Base-by-base conservation (phyloP, 1,140 invertebrate species). In the Drosophila obscura region DNA sequence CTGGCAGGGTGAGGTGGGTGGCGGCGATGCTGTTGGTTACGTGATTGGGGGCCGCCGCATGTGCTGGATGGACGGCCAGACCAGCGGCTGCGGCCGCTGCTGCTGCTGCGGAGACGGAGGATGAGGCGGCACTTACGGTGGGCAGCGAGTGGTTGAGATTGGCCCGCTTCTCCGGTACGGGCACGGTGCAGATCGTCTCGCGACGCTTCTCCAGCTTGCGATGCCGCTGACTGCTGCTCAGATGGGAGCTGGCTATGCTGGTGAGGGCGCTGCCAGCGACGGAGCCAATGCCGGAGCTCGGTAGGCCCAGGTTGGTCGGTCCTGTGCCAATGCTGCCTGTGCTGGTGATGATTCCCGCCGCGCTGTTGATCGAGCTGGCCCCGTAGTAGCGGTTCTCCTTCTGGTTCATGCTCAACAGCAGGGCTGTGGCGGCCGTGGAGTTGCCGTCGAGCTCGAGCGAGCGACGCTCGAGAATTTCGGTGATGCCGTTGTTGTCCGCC, bases 401-500 rank as follows among this genome's bases (percentile, higher is more conserved):
- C 45, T 92, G 92, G 71, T 90, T 92, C n/a, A 90, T 83, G 39
- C 78, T 91, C 24, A 77, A 62, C 15, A 90, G 45, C 11, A 91
- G 75, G 9, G 85, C 78, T 0, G 80, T 82, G 39, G 83, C 74
- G 0, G 81, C 75, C 6, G 90, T 92, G 56, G 71, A 91, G 82
- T 92, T 93, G 80, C 84, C 93, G 91, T 97, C 96, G 35, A 97
- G 92, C 75, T 97, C 96, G 15, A 97, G 92, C 0, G 96, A 97
- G n/a, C 96, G 92, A 93, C 98, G 99, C 92, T 99, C 98, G 65
- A 99, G 92, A 35, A 98, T 94, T 93, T 99, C 98, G 9, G 98
- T 99, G 48, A 99, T 99, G 15, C 98, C 98, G 77, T 98, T 97
- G 93, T 99, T 98, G 92, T 99, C 98, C 24, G 98, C 98, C 93